Percentiles rank a stretch among this genome's conserved stretches.
Evolutionary conservation across 2,888 invertebrate species (phyloP).

Genomic region (Dynastes grantii): DNA sequence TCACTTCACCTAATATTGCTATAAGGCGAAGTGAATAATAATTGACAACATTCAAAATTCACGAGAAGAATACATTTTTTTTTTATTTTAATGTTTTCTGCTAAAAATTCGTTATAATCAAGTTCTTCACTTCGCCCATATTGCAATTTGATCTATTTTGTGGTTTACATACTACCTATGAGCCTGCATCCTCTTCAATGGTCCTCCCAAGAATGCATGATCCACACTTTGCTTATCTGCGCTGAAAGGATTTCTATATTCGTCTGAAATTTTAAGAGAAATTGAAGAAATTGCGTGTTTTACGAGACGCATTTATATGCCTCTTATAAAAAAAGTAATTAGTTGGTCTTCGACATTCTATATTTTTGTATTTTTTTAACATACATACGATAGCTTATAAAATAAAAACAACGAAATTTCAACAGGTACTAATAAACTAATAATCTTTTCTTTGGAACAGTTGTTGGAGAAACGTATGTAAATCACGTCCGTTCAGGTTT

Average conservation of each 20-base stretch:
- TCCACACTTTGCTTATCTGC: constrained; percentile 28
- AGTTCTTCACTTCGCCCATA: neutral
- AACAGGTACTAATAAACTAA: constrained; percentile 9
- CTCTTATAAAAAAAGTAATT: neutral
- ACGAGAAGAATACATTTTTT: neutral
- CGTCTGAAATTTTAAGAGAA: constrained; percentile 41
- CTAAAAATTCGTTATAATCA: neutral
- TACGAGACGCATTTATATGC: neutral
- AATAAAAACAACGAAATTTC: constrained; percentile 7
- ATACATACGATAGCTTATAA: constrained; percentile 8
- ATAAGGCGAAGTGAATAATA: neutral
- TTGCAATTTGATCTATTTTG: too few relatives aligned
- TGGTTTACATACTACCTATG: constrained; percentile 18
- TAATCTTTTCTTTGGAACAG: constrained; percentile 42
- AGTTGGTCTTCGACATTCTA: neutral
- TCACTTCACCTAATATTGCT: neutral
- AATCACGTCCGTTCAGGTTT: constrained; percentile 52
- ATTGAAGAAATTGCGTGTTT: neutral
- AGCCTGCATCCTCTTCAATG: constrained; percentile 17
- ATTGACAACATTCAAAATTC: neutral
- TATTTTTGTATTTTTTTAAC: constrained; percentile 31
- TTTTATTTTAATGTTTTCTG: neutral
- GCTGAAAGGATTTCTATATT: constrained; percentile 33
- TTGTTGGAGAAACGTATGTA: constrained; percentile 40
- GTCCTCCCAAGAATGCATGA: constrained; percentile 23